Evolutionary conservation across 2,888 invertebrate genomes (phyloP).

Genomic region (Brachylomia viminalis): DNA sequence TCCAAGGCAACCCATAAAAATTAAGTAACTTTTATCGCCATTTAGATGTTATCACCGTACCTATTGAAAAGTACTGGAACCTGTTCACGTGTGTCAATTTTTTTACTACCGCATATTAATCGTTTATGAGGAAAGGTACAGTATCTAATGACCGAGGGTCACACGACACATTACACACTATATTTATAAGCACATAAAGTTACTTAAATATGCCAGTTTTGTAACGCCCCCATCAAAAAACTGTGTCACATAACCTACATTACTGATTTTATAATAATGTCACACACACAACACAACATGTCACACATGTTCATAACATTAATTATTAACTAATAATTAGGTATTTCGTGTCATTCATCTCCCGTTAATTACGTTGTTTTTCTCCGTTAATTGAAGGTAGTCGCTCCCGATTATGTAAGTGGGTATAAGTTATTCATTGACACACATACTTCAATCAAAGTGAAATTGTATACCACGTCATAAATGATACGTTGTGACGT

Average conservation of each 20-base stretch:
- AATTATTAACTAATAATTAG: slow-evolving; percentile 10
- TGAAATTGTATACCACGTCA: slow-evolving; percentile 64
- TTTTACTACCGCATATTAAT: slow-evolving; percentile 10
- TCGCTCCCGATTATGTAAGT: slow-evolving; percentile 29
- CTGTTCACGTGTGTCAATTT: slow-evolving; percentile 36
- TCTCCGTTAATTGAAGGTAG: slow-evolving; percentile 32
- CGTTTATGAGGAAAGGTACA: slow-evolving; percentile 13
- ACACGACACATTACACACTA: slow-evolving; percentile 20
- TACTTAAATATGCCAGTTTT: slow-evolving; percentile 23
- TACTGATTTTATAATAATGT: slow-evolving; percentile 12
- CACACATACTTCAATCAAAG: slow-evolving; percentile 61
- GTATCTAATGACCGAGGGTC: slow-evolving; percentile 6
- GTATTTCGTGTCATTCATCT: slow-evolving; percentile 29
- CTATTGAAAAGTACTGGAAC: background rate
- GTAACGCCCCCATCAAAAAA: slow-evolving; percentile 21
- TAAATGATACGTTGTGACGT: slow-evolving; percentile 47
- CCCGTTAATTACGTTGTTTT: slow-evolving; percentile 35
- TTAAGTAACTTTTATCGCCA: slow-evolving; percentile 19
- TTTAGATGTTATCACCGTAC: slow-evolving; percentile 25
- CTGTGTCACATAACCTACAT: slow-evolving; percentile 30
- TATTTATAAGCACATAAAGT: slow-evolving; percentile 27
- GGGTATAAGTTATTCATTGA: slow-evolving; percentile 41
- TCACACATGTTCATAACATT: slow-evolving; percentile 9
- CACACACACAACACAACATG: no score
- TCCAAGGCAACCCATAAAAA: slow-evolving; percentile 7